Conservation (phyloP, 2,113 vertebrate genomes). For the Pipra filicauda region DNA sequence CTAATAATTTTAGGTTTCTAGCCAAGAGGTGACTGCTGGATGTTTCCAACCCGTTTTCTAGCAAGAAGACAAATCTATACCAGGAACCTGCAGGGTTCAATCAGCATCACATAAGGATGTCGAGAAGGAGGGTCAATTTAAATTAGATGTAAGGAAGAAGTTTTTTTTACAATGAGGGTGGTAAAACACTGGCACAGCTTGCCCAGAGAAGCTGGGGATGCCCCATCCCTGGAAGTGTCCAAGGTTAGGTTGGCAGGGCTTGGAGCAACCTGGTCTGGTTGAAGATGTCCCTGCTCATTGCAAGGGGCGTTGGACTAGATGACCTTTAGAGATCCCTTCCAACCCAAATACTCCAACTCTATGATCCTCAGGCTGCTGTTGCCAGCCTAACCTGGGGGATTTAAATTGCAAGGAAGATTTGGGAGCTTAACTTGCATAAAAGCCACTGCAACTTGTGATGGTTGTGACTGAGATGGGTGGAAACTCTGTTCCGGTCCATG, state of each 20-base stretch:
- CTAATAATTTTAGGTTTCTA: neutral
- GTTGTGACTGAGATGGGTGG: neutral
- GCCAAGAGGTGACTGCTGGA: neutral
- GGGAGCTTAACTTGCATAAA: neutral
- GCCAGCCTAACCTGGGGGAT: neutral
- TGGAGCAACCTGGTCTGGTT: neutral
- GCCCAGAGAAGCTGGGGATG: neutral
- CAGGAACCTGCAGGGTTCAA: neutral
- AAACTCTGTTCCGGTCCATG: neutral
- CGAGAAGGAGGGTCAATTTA: neutral
- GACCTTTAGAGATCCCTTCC: neutral
- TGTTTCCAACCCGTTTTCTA: neutral
- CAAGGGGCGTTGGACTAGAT: neutral
- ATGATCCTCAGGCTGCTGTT: neutral
- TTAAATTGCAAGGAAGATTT: neutral
- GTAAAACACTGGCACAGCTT: neutral
- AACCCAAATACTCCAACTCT: neutral
- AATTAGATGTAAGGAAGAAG: neutral
- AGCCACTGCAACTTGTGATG: neutral
- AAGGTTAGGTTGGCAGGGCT: neutral
- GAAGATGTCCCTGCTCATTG: neutral
- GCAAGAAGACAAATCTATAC: neutral
- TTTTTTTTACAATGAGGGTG: neutral
- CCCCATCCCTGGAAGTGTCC: neutral
- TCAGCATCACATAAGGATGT: neutral